Evolutionary conservation across 1,140 invertebrate genomes (phyloP).

Genomic region (Paraescarpia echinospica): DNA sequence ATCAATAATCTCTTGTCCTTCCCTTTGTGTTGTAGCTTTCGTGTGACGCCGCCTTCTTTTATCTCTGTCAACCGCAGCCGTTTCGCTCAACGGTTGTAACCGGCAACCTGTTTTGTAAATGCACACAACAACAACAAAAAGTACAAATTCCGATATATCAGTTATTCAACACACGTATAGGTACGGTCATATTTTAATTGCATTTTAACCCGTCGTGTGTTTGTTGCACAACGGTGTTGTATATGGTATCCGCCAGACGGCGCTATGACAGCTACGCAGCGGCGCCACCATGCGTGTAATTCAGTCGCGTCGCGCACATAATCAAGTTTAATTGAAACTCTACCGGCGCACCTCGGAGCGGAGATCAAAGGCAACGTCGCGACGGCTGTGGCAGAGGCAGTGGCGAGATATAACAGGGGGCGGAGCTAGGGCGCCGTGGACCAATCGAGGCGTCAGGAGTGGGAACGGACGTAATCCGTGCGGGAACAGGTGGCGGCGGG

Average conservation of each 20-base stretch:
- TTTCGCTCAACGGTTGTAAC: not conserved
- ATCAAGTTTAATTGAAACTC: constrained; percentile 6
- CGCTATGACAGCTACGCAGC: not conserved
- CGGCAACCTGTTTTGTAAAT: not conserved
- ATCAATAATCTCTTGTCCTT: not conserved
- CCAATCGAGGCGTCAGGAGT: not conserved
- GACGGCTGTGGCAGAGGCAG: not conserved
- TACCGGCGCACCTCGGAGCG: not conserved
- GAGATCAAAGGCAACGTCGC: not conserved
- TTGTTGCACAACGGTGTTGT: not conserved
- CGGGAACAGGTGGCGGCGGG: not conserved
- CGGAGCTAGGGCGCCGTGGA: not conserved
- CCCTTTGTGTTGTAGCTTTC: not conserved
- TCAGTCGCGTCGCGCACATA: not conserved
- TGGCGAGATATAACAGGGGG: no score
- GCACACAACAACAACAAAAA: not conserved
- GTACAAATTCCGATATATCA: not conserved
- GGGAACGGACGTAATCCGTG: not conserved
- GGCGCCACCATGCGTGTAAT: not conserved
- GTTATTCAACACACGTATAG: no score
- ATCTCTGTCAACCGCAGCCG: not conserved
- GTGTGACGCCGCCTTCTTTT: not conserved
- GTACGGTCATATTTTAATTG: not conserved
- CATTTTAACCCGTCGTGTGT: not conserved
- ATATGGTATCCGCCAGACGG: not conserved